Base-by-base conservation (phyloP, 1,140 invertebrate species). In the Zaprionus vittiger region DNA sequence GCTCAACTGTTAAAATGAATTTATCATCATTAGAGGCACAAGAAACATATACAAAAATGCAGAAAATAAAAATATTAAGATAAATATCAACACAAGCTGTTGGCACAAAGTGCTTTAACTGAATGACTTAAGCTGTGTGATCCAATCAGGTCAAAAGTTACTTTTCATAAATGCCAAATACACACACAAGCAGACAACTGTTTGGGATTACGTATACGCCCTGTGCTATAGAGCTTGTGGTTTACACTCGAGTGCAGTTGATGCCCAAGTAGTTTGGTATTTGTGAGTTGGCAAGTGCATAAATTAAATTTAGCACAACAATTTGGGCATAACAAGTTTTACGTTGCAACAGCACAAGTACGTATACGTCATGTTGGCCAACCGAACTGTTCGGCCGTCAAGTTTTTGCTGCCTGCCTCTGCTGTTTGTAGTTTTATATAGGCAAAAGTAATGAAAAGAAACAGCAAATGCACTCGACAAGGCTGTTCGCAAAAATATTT, bases 291-390 rank as follows among this genome's bases (percentile, higher is more conserved):
- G 65, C 61, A 67, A 81, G 65, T 81, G 75, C 78, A 83, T 87
- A 86, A 87, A 87, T 87, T 67, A 80, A 79, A 71, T 80, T 79
- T 79, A 74, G 54, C 62, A 70, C 68, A 72, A 73, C 63, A 72
- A 68, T 80, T 77, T 73, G 56, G 73, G 59, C 59, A 65, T 68
- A 65, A 68, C 49, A 80, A 80, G 69, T 80, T 77, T 68, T 47
- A 55, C 17, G 62, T n/a, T 17, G 72, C 38, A 65, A 66, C 24
- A 65, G 22, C 17, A 24, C 44, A 41, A 71, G 4, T 52, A 57
- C 31, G 70, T 66, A 57, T 67, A 67, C 62, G 74, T 63, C 70
- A 66, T 38, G 62, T 76, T 66, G 69, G 37, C 69, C 68, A 66
- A 37, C 22, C 37, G 49, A 71, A 49, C 52, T 70, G 55, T 61